A percentile compares a stretch with the other conserved stretches of the same genome.
phyloP scores from a whole-genome alignment of 2,113 vertebrate species.

The Narcine bancroftii region DNA sequence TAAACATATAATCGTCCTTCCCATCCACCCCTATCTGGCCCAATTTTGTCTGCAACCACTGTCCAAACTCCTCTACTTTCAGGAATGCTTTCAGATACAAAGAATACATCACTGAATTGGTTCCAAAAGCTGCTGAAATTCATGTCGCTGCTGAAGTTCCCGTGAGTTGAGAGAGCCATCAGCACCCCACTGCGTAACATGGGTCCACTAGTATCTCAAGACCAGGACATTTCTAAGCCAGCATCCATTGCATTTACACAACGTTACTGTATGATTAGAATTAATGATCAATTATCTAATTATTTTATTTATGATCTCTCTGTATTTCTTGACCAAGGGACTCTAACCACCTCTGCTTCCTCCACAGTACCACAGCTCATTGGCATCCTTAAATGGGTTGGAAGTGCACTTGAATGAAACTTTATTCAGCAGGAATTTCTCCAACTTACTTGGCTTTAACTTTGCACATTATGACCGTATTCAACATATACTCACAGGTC shows the following conservation, averaged over 20 bases:
- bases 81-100: no score
- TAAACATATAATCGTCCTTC: no score
- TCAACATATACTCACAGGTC: conserved; percentile 74
- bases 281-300: no score
- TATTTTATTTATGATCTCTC: no score
- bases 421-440: conserved; percentile 43
- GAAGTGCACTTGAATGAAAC: conserved; percentile 84
- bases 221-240: not conserved
- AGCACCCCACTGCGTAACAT: no score
- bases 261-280: not conserved
- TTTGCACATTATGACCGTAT: conserved; percentile 78
- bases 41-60: no score
- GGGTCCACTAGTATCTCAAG: not conserved
- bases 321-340: not conserved
- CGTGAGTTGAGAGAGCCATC: no score
- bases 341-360: conserved; percentile 35
- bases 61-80: no score
- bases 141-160: no score
- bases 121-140: no score
- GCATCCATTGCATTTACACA: not conserved
- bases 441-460: conserved; percentile 55
- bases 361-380: conserved; percentile 81
- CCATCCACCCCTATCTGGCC: no score
- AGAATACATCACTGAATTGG: no score
- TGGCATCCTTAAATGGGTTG: conserved; percentile 88